Conservation (phyloP, 2,888 invertebrate species). For the Poecilus cupreus region DNA sequence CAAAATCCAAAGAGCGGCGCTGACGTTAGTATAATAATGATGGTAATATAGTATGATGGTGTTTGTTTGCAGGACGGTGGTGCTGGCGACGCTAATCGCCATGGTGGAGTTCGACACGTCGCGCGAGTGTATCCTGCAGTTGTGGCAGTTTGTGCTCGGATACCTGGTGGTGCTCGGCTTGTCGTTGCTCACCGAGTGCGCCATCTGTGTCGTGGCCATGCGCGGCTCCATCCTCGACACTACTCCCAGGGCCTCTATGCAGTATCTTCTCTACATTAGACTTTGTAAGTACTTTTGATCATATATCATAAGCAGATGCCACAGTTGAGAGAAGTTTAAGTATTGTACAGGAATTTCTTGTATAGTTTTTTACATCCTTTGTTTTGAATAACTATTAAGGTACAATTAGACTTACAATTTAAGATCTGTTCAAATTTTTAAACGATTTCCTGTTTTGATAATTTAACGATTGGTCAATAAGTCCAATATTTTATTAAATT, state of each 20-base stretch:
- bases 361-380: too few species aligned
- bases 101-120: constrained; percentile 76
- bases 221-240: constrained; percentile 87
- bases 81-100: constrained; percentile 76
- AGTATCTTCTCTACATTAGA: constrained; percentile 86
- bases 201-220: constrained; percentile 84
- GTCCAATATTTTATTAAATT: too few species aligned
- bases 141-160: constrained; percentile 78
- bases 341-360: too few species aligned
- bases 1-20: too few species aligned
- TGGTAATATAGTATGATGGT: background rate
- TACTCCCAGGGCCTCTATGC: constrained; percentile 83
- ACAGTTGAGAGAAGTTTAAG: too few species aligned
- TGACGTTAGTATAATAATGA: too few species aligned
- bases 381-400: too few species aligned
- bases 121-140: constrained; percentile 73
- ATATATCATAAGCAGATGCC: too few species aligned
- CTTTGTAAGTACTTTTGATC: constrained; percentile 81
- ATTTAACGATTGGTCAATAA: too few species aligned
- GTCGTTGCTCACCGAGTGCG: constrained; percentile 81
- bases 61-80: constrained; percentile 76
- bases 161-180: constrained; percentile 77
- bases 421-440: too few species aligned
- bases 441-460: too few species aligned
- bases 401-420: too few species aligned